These are phyloP conservation scores for Axea sp. DNA, from an alignment of 2,888 invertebrate species.

Conservation along the genomic window DNA sequence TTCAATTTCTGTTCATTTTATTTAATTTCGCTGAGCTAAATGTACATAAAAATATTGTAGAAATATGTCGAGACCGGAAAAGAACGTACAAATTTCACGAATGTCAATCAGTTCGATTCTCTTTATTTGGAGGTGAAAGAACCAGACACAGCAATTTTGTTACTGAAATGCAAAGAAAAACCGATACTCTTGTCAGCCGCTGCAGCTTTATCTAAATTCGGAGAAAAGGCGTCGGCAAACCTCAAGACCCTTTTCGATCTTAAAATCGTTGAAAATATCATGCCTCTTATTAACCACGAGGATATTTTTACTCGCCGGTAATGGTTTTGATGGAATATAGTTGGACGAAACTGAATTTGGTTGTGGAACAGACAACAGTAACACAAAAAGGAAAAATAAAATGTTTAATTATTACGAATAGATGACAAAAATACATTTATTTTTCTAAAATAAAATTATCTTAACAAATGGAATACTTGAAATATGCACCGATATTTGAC, in stretches of 20 bases:
- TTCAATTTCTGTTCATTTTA: no score
- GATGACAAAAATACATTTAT: no score
- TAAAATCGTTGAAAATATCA: constrained; percentile 66
- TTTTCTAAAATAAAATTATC: no score
- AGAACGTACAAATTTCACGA: constrained; percentile 52
- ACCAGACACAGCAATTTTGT: constrained; percentile 70
- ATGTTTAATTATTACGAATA: no score
- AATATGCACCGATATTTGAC: no score
- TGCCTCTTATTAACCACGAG: constrained; percentile 70
- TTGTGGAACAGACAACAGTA: no score
- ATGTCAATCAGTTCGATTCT: constrained; percentile 66
- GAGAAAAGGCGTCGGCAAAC: constrained; percentile 76
- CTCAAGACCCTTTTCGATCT: constrained; percentile 70
- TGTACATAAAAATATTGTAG: constrained; percentile 49
- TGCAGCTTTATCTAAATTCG: constrained; percentile 80
- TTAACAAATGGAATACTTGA: no score
- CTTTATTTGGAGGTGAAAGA: constrained; percentile 68
- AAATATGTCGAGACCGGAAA: constrained; percentile 65
- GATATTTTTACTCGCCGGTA: constrained; percentile 73
- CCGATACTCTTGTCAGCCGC: constrained; percentile 78
- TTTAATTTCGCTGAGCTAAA: no score
- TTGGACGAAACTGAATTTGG: no score
- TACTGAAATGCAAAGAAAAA: constrained; percentile 70
- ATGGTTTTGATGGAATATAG: constrained; percentile 3
- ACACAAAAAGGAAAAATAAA: no score